Evolutionary conservation across 2,113 vertebrate species (phyloP), one percentile per base, ranked within the genome.

Genomic region (Eurystomus gularis): DNA sequence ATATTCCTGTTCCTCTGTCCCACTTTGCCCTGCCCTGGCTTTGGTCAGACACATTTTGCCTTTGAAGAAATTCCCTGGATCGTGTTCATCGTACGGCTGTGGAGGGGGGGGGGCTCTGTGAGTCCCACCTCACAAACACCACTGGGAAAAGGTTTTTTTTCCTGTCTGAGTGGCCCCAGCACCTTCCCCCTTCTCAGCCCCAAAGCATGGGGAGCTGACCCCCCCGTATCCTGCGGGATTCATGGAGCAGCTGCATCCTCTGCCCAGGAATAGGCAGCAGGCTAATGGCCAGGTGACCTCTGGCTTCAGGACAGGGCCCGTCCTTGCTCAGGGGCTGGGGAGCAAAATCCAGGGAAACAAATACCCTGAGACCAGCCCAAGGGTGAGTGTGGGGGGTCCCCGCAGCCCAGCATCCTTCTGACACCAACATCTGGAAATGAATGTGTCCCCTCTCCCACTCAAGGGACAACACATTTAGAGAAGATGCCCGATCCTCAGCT

Each of bases 401-500:
- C 3, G 6, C 64, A 82, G 61, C 44, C 54, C 76, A 42, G 76
- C 75, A 37, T 18, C 85, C 31, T 82, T 46, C 57, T 25, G 33
- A 35, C 49, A 7, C 7, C 46, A 4, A 17, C 2, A 17, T 6
- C 49, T 33, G 65, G 55, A 49, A 48, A 24, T 0, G 6, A 55
- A 8, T 3, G 1, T 1, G 0, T 25, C 39, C 66, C 52, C n/a
- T 17, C 46, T 70, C 33, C 46, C 8, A 3, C 49, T 51, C 39
- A 0, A 4, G 28, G 37, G 8, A 58, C 4, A 1, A 0, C 0
- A 0, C 4, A 0, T 0, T 2, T 35, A 39, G 39, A 51, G 15
- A 9, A 35, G 6, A 24, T 31, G 35, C 44, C 48, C 2, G 0
- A 10, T 4, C 35, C 46, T 25, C 37, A 31, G 2, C 57, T 1